Evolutionary conservation across 1,140 invertebrate species (phyloP).

Genomic region (Drosophila nannoptera): DNA sequence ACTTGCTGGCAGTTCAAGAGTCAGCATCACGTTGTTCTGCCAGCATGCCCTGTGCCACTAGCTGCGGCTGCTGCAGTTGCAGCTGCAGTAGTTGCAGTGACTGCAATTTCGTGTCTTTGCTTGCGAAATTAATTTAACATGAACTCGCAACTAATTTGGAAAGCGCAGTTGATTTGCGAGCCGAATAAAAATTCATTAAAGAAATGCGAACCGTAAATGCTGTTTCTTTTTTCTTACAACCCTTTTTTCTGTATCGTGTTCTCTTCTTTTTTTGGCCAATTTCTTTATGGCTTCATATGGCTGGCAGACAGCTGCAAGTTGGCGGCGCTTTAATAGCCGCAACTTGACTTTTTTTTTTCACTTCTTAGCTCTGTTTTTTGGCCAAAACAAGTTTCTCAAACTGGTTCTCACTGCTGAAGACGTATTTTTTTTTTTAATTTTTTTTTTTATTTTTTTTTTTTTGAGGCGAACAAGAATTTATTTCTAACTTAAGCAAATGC

Average conservation of each 20-base stretch:
- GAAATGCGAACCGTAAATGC: constrained; percentile 35
- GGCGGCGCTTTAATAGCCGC: constrained; percentile 69
- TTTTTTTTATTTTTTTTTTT: too few species aligned
- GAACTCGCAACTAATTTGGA: constrained; percentile 68
- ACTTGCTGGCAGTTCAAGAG: constrained; percentile 69
- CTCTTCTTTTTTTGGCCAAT: constrained; percentile 45
- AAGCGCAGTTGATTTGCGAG: constrained; percentile 44
- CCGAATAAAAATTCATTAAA: constrained; percentile 66
- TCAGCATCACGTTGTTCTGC: constrained; percentile 46
- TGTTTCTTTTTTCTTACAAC: not conserved
- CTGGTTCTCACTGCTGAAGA: constrained; percentile 41
- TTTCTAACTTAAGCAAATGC: constrained; percentile 69
- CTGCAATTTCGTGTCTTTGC: constrained; percentile 11
- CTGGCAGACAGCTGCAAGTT: constrained; percentile 69
- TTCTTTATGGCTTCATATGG: constrained; percentile 74
- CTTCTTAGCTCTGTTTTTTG: constrained; percentile 43
- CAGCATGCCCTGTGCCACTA: constrained; percentile 28
- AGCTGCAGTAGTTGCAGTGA: too few species aligned
- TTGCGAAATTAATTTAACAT: constrained; percentile 66
- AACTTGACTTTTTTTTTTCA: constrained; percentile 48
- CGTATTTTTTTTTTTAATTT: constrained; percentile 29
- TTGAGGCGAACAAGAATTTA: constrained; percentile 56
- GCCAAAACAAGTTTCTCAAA: constrained; percentile 66
- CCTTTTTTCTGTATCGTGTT: not conserved
- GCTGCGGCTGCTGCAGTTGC: constrained; percentile 33